A percentile compares a stretch with the other conserved stretches of the same genome.
phyloP scores from a whole-genome alignment of 1,140 invertebrate genomes.

The Colletes gigas region DNA sequence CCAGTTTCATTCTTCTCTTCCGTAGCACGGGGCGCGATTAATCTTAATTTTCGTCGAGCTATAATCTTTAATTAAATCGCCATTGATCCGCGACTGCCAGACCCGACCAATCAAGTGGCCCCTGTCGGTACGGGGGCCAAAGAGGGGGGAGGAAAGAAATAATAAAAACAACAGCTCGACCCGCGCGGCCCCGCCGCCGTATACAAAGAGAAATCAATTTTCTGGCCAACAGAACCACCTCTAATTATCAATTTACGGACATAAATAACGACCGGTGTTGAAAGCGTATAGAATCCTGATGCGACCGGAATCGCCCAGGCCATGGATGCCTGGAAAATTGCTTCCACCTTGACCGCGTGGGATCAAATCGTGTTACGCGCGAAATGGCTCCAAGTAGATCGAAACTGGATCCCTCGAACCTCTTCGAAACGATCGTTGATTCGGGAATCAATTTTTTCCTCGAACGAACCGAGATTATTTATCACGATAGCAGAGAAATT shows the following conservation, averaged over 20 bases:
- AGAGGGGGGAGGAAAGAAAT: neutral
- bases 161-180: constrained; percentile 2
- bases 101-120: constrained; percentile 36
- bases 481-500: too few species aligned
- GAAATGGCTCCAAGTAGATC: too few species aligned
- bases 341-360: constrained; percentile 37
- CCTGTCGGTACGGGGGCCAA: neutral
- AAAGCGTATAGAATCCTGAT: constrained; percentile 17
- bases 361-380: neutral
- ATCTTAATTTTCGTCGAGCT: constrained; percentile 76
- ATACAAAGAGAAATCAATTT: constrained; percentile 73
- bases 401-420: too few species aligned
- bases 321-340: constrained; percentile 37
- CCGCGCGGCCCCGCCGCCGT: constrained; percentile 8
- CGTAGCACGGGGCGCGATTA: constrained; percentile 68
- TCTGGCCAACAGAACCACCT: constrained; percentile 1
- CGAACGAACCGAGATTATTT: too few species aligned
- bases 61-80: constrained; percentile 79
- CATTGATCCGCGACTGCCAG: constrained; percentile 70
- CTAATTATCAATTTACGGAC: constrained; percentile 78
- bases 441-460: neutral
- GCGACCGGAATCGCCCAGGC: neutral
- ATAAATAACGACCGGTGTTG: constrained; percentile 68
- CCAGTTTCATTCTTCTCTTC: constrained; percentile 12
- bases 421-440: neutral